These are phyloP conservation scores for Orthonevra nobilis DNA, from an alignment of 2,888 invertebrate genomes.

Conservation along the genomic window DNA sequence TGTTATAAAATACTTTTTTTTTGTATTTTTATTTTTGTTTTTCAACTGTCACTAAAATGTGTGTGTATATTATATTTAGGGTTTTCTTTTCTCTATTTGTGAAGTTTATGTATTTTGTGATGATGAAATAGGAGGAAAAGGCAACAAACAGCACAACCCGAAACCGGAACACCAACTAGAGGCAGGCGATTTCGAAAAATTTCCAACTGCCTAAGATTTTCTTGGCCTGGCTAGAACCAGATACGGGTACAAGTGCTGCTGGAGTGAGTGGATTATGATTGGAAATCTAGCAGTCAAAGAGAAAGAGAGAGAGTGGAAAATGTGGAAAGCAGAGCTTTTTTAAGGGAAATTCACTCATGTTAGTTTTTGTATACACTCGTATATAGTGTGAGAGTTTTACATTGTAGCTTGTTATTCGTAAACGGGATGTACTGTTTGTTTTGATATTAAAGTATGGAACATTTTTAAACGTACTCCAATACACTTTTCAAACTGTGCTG, in stretches of 20 bases:
- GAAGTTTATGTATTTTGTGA: slow-evolving; percentile 71
- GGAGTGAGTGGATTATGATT: slow-evolving; percentile 38
- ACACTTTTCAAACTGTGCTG: no score
- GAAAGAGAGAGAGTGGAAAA: slow-evolving; percentile 4
- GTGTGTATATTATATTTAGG: slow-evolving; percentile 54
- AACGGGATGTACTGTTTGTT: no score
- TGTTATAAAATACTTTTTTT: slow-evolving; percentile 37
- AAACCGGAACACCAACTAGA: slow-evolving; percentile 81
- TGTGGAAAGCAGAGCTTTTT: slow-evolving; percentile 30
- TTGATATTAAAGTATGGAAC: no score
- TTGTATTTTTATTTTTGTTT: slow-evolving; percentile 8
- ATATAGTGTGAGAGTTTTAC: slow-evolving; percentile 10
- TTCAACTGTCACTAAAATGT: slow-evolving; percentile 65
- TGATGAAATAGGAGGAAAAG: slow-evolving; percentile 78
- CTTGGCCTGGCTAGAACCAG: slow-evolving; percentile 61
- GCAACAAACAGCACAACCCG: slow-evolving; percentile 81
- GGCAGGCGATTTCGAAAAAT: slow-evolving; percentile 69
- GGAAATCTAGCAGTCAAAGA: slow-evolving; percentile 1
- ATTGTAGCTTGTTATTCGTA: not conserved
- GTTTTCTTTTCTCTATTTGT: slow-evolving; percentile 35
- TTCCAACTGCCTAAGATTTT: slow-evolving; percentile 61
- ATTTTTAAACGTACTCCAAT: no score
- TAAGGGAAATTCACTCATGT: slow-evolving; percentile 15
- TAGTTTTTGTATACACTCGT: not conserved
- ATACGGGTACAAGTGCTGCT: slow-evolving; percentile 63